Evolutionary conservation across 2,113 vertebrate species (phyloP), one percentile per base, ranked within the genome.

Genomic region (Crotalus tigris): DNA sequence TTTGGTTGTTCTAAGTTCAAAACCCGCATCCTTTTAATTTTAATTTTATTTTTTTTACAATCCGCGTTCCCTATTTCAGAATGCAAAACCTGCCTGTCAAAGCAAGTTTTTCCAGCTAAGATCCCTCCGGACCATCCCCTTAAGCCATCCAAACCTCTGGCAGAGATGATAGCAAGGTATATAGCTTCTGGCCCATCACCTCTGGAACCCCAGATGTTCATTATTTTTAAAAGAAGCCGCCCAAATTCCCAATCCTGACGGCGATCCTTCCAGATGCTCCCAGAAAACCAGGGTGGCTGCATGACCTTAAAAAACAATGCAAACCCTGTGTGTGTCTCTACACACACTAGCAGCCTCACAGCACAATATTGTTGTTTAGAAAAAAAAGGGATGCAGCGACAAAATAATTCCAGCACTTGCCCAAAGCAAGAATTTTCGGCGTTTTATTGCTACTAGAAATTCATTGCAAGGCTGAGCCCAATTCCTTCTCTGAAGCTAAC

Each of bases 331-430:
- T 33, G n/a, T 81, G 15, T 81, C 15, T 33, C 33, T 39, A 19
- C n/a, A 75, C 64, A 33, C 64, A 75, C 64, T 3, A 33, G 5
- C 15, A 19, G 6, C 2, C 13, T 39, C 69, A 19, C 5, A 39
- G 69, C 15, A 46, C 9, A 3, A 55, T 0, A 39, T 26, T 69
- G 5, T 88, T 26, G 8, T 57, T 89, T 88, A 85, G 10, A 26
- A 55, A 69, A 44, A 90, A 51, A 90, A 17, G 89, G 94, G 94
- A 95, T 57, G n/a, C 86, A 8, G 87, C 87, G 29, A 87, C 95
- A 81, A 81, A 88, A 92, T 58, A 61, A 89, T 51, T 88, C 88
- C 92, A 95, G 91, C 81, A 87, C 81, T 93, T 94, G 85, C 55
- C 0, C 0, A 0, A 92, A 13, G 94, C 91, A 95, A 94, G 92